phyloP scores from a whole-genome alignment of 2,113 vertebrate species.

The Phrynosoma platyrhinos region DNA sequence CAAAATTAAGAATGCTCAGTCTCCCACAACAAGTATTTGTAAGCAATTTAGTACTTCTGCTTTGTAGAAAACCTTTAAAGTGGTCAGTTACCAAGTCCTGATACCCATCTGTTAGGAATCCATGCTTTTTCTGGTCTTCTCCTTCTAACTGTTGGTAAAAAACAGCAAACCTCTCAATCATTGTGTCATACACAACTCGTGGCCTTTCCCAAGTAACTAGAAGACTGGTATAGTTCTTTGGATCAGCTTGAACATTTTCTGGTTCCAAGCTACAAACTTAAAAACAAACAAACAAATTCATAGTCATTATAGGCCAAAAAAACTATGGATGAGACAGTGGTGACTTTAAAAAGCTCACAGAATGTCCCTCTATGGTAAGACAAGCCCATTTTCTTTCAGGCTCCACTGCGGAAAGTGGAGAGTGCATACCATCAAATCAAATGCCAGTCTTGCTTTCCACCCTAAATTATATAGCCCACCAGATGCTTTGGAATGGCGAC shows the following conservation, averaged over 20 bases:
- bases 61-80: conserved; percentile 63
- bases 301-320: background rate
- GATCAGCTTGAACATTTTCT: conserved; percentile 87
- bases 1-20: conserved; percentile 10
- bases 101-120: conserved; percentile 96
- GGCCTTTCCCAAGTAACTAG: conserved; percentile 95
- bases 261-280: conserved; percentile 97
- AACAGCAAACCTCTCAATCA: conserved; percentile 93
- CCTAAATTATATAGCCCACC: too few species aligned
- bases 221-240: conserved; percentile 92
- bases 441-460: background rate
- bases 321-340: background rate
- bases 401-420: background rate
- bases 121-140: conserved; percentile 79
- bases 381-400: background rate
- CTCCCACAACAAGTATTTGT: conserved; percentile 17
- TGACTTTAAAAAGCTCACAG: background rate
- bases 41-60: conserved; percentile 10
- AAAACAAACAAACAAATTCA: conserved; percentile 29
- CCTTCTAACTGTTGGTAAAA: conserved; percentile 82
- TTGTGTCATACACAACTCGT: conserved; percentile 89
- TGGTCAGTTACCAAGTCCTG: conserved; percentile 93
- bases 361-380: background rate
- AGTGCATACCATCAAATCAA: background rate
- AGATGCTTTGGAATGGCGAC: too few species aligned